Evolutionary conservation across 1,140 invertebrate genomes (phyloP), one percentile per base, ranked within the genome.

Genomic region (Cydia splendana): DNA sequence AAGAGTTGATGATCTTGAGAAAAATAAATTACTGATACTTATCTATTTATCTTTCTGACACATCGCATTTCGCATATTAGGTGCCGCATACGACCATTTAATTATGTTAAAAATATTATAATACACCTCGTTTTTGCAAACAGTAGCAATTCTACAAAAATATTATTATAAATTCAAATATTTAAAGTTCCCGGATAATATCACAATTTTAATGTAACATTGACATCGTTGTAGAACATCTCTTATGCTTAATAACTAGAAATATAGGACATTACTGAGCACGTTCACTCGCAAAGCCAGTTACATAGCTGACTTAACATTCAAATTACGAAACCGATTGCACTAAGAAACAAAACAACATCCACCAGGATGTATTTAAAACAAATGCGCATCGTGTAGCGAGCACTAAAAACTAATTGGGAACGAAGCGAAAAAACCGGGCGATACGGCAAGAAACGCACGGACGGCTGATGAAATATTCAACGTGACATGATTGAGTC

Each of bases 401-500:
- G 76, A 76, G 42, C 76, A 77, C 65, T 84, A 78, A 65, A 48
- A 73, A 80, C 80, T 84, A 84, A 85, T 86, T 84, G 84, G 82
- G 77, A 77, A 76, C 78, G 75, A 75, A 76, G 51, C 62, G 71
- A 80, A 84, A 84, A 82, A 78, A 48, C 79, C 77, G 75, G 76
- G 78, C 81, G 80, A 80, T 81, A 82, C 82, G 81, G 78, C 67
- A 82, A 82, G 67, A 38, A 71, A 42, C 30, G 20, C n/a, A 15
- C 13, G 28, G 30, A 81, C 65, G 79, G 84, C 81, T 82, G 78
- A 87, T 85, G 84, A 83, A 85, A 87, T 77, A 87, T 87, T 84
- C 83, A 87, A 62, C 57, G 57, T 87, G 83, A 79, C 57, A 77
- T 84, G 84, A 87, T 87, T 87, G 85, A 87, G 82, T 82, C 77